Base-by-base conservation (phyloP, 2,113 vertebrate species). In the Pachyramphus minor region DNA sequence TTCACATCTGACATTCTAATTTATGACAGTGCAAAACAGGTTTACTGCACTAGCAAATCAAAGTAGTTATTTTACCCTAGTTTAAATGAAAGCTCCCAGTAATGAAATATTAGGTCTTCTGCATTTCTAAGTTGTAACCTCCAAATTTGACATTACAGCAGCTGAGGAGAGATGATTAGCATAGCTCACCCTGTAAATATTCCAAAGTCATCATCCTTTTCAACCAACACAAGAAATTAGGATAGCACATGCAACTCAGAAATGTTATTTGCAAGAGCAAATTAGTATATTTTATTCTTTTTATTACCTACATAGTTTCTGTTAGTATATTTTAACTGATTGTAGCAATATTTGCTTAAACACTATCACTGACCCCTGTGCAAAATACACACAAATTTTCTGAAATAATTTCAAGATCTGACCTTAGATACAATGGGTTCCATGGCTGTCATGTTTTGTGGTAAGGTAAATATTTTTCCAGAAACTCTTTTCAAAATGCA, bases 141-240 rank as follows among this genome's bases (percentile, higher is more conserved):
- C 89, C 77, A 93, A 91, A 92, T 79, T 3, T 84, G 84, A 93
- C 93, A 67, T 96, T 50, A 73, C 4, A 76, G 41, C n/a, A 56
- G 63, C 35, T 77, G 50, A 93, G 55, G 37, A 85, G 53, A 82
- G n/a, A 71, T 27, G 39, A 93, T 89, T 91, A 91, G 42, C 74
- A 85, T 27, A 85, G 30, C 35, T 96, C 16, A 27, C 45, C 67
- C 50, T 0, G 2, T 55, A 92, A 86, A 83, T 86, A 71, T 90
- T 86, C 79, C 62, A 41, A 69, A 93, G 14, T 76, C 25, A 5
- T 79, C 77, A 71, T 67, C 27, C 21, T 87, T 90, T 88, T 63
- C 59, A 86, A 59, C 25, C 33, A 89, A 59, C 21, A 42, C 17
- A 45, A 83, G 84, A 88, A 86, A 90, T 86, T 45, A 75, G 41